phyloP scores from a whole-genome alignment of 2,888 invertebrate genomes.

The Bimastos eiseni region DNA sequence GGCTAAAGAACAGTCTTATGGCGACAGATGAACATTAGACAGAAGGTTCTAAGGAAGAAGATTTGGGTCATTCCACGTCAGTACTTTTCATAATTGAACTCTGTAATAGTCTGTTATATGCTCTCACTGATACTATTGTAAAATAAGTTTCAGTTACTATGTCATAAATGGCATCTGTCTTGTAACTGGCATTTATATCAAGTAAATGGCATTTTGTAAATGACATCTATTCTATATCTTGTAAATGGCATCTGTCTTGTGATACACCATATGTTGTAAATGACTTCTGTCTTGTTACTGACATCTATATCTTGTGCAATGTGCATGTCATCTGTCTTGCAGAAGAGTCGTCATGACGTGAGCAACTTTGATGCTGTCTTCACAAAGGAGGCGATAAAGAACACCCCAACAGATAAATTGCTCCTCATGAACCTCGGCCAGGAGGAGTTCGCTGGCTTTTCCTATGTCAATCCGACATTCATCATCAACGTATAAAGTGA shows the following conservation, averaged over 20 bases:
- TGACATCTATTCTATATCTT: background rate
- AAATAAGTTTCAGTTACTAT: background rate
- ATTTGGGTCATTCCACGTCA: too few species aligned
- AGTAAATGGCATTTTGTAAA: too few species aligned
- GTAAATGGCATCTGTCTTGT: background rate
- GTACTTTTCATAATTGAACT: too few species aligned
- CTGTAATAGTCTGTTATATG: too few species aligned
- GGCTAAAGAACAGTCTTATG: too few species aligned
- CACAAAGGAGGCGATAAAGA: constrained; percentile 27
- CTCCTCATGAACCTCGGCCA: constrained; percentile 36
- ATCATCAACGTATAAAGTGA: constrained; percentile 28
- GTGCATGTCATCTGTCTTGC: background rate
- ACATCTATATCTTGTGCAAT: too few species aligned
- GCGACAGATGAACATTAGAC: too few species aligned
- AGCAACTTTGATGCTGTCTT: constrained; percentile 34
- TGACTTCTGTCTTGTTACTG: background rate
- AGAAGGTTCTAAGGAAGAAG: too few species aligned
- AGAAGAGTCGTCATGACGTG: constrained; percentile 30
- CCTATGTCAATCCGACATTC: constrained; percentile 36
- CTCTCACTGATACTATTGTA: background rate
- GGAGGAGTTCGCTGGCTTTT: constrained; percentile 34
- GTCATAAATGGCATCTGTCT: background rate
- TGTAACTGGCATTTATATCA: background rate
- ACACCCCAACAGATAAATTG: constrained; percentile 34
- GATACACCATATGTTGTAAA: too few species aligned